These are phyloP conservation scores for Solenopsis invicta DNA, from an alignment of 1,140 invertebrate genomes.

Conservation along the genomic window DNA sequence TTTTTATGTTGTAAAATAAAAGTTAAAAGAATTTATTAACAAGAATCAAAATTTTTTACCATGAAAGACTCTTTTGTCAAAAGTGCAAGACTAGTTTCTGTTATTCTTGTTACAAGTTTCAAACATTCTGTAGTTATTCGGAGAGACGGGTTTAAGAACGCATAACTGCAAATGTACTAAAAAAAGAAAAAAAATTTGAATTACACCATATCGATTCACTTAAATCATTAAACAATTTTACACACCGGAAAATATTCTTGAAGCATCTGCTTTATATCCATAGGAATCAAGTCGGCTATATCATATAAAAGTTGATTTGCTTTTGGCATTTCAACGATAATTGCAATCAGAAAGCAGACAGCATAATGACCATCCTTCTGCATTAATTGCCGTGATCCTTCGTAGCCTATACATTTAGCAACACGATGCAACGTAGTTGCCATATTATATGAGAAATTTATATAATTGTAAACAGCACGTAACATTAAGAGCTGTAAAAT, in stretches of 20 bases:
- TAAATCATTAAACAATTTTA: conserved; percentile 33
- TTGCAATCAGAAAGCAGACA: conserved; percentile 88
- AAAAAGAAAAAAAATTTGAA: conserved; percentile 28
- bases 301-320: conserved; percentile 88
- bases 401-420: conserved; percentile 88
- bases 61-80: conserved; percentile 75
- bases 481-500: conserved; percentile 86
- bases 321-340: conserved; percentile 86
- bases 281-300: conserved; percentile 88
- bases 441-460: conserved; percentile 86
- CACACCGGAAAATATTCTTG: conserved; percentile 77
- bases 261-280: conserved; percentile 84
- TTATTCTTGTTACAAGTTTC: conserved; percentile 75
- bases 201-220: conserved; percentile 4
- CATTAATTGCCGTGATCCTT: conserved; percentile 88
- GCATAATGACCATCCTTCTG: conserved; percentile 88
- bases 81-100: conserved; percentile 63
- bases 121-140: conserved; percentile 74
- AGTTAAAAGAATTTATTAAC: conserved; percentile 81
- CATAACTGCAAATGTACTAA: conserved; percentile 77
- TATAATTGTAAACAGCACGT: conserved; percentile 88
- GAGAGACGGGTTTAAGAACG: conserved; percentile 69
- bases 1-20: conserved; percentile 26
- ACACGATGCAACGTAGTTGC: conserved; percentile 86
- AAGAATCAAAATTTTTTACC: conserved; percentile 69